Percentiles rank a stretch among this genome's conserved stretches.
Conservation (phyloP, 2,797 vertebrate genomes). For the Thunnus albacares region DNA sequence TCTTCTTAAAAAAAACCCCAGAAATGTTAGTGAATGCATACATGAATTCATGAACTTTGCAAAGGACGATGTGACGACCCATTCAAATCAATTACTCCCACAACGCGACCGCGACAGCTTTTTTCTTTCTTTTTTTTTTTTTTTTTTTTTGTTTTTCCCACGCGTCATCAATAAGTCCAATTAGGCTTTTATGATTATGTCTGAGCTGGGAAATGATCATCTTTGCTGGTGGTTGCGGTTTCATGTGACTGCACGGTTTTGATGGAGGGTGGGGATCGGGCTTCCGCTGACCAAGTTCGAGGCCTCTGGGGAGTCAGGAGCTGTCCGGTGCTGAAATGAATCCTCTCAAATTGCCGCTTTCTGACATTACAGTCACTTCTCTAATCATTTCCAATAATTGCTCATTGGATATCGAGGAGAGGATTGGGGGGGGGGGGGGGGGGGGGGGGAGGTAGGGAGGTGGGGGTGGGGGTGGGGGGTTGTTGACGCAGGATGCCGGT, state of each 20-base stretch:
- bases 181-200: conserved; percentile 55
- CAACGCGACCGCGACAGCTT: conserved; percentile 12
- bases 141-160: no score
- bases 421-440: no score
- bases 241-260: conserved; percentile 48
- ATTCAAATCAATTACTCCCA: conserved; percentile 44
- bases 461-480: no score
- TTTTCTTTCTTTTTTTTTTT: no score
- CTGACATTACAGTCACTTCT: conserved; percentile 60
- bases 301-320: conserved; percentile 72
- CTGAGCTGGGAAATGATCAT: conserved; percentile 56
- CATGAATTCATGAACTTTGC: conserved; percentile 64
- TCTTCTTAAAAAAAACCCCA: conserved; percentile 4
- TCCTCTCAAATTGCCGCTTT: conserved; percentile 57
- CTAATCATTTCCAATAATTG: conserved; percentile 66
- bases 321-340: conserved; percentile 76
- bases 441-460: no score
- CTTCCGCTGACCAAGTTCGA: conserved; percentile 48
- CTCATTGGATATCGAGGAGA: conserved; percentile 17
- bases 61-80: conserved; percentile 38
- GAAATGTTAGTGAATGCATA: conserved; percentile 65
- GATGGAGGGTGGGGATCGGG: conserved; percentile 16
- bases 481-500: conserved; percentile 59
- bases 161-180: conserved; percentile 56
- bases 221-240: conserved; percentile 34